Evolutionary conservation across 2,888 invertebrate species (phyloP).

Genomic region (Eupithecia dodoneata): DNA sequence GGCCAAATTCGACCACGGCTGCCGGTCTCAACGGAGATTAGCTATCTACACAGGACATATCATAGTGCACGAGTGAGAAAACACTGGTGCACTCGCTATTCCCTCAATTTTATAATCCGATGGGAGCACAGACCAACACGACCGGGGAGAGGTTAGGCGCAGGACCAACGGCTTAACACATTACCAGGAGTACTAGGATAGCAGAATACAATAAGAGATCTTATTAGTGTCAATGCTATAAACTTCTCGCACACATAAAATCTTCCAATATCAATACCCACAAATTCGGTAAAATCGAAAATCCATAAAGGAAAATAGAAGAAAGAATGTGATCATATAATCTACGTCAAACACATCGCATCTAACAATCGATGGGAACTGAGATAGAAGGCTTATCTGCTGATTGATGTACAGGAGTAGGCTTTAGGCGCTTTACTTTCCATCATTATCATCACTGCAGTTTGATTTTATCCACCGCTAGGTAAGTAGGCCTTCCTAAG

Average conservation of each 20-base stretch:
- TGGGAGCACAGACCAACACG: no score
- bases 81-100: no score
- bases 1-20: no score
- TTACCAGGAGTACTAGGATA: background rate
- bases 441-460: background rate
- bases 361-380: constrained; percentile 35
- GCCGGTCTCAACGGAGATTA: no score
- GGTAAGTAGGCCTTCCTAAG: no score
- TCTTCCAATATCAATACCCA: background rate
- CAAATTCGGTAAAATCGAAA: constrained; percentile 9
- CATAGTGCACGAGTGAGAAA: no score
- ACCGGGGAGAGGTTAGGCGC: no score
- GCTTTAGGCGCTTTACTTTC: background rate
- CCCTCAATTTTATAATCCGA: no score
- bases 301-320: constrained; percentile 27
- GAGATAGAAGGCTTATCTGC: constrained; percentile 35
- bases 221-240: background rate
- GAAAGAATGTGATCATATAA: constrained; percentile 30
- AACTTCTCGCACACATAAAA: background rate
- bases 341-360: constrained; percentile 29
- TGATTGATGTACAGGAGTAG: constrained; percentile 33
- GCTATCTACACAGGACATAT: no score
- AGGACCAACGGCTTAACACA: no score
- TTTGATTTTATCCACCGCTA: no score
- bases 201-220: background rate